Evolutionary conservation across 2,888 invertebrate species (phyloP).

Genomic region (Xanthostigma xanthostigma): DNA sequence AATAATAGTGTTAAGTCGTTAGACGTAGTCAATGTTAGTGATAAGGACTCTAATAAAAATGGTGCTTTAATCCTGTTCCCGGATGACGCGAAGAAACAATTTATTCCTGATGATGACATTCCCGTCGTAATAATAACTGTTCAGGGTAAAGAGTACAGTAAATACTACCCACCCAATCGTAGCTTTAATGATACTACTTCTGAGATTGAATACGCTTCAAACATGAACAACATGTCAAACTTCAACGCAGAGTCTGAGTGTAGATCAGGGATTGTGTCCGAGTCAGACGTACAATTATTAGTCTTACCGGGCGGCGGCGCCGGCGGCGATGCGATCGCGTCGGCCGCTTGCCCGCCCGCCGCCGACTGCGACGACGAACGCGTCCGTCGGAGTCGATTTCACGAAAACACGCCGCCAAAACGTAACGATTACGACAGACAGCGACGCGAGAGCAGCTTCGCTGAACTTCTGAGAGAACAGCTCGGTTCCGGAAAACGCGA

Average conservation of each 20-base stretch:
- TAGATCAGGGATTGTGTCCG: slow-evolving; percentile 9
- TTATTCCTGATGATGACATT: slow-evolving; percentile 7
- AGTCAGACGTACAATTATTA: slow-evolving; percentile 5
- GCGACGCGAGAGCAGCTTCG: slow-evolving; percentile 36
- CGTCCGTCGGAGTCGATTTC: slow-evolving; percentile 22
- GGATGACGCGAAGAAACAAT: neutral
- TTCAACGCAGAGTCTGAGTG: slow-evolving; percentile 9
- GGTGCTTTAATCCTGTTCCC: slow-evolving; percentile 29
- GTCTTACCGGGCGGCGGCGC: neutral
- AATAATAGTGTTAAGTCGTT: slow-evolving; percentile 21
- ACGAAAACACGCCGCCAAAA: slow-evolving; percentile 11
- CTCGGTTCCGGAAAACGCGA: slow-evolving; percentile 14
- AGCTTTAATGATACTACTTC: slow-evolving; percentile 5
- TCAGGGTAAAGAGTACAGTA: slow-evolving; percentile 8
- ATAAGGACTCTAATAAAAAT: slow-evolving; percentile 20
- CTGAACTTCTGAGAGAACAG: slow-evolving; percentile 31
- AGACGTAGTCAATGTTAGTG: slow-evolving; percentile 19
- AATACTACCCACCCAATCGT: slow-evolving; percentile 7
- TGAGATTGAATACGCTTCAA: slow-evolving; percentile 6
- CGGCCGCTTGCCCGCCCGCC: neutral
- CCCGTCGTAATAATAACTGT: slow-evolving; percentile 8
- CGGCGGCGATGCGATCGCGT: neutral
- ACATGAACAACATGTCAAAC: slow-evolving; percentile 1
- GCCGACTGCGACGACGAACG: neutral
- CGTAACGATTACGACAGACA: slow-evolving; percentile 14